Conservation (phyloP, 2,113 vertebrate species). For the Cranoglanis bouderius region DNA sequence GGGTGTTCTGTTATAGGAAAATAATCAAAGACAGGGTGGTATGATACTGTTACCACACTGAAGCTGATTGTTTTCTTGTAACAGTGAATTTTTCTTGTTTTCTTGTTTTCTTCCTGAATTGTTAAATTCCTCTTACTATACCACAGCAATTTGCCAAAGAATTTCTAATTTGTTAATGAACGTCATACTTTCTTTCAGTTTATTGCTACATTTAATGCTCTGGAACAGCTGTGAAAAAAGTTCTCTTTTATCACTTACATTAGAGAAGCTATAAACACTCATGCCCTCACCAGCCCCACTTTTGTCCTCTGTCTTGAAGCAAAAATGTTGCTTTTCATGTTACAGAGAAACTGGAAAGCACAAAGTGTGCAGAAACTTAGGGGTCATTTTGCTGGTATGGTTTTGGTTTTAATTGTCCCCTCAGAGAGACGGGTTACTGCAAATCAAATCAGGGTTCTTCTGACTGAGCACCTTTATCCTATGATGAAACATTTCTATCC, state of each 20-base stretch:
- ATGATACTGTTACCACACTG: neutral
- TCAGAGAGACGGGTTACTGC: neutral
- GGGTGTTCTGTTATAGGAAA: neutral
- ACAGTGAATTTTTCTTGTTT: no score
- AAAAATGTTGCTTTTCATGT: neutral
- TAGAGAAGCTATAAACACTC: neutral
- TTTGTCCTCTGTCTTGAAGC: neutral
- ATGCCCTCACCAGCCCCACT: neutral
- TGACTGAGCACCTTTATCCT: neutral
- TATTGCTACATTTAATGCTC: no score
- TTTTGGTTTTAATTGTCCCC: neutral
- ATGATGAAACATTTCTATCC: neutral
- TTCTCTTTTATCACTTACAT: neutral
- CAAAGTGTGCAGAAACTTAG: neutral
- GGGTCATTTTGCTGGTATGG: neutral
- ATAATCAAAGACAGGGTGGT: neutral
- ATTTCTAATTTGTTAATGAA: no score
- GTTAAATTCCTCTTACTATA: no score
- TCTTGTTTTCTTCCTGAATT: neutral
- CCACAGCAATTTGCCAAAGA: no score
- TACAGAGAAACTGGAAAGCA: neutral
- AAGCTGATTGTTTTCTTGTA: neutral
- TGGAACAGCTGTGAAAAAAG: no score
- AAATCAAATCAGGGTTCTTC: neutral
- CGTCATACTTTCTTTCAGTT: no score